These are phyloP conservation scores for Thalpophila matura DNA, from an alignment of 2,888 invertebrate genomes.

Conservation along the genomic window DNA sequence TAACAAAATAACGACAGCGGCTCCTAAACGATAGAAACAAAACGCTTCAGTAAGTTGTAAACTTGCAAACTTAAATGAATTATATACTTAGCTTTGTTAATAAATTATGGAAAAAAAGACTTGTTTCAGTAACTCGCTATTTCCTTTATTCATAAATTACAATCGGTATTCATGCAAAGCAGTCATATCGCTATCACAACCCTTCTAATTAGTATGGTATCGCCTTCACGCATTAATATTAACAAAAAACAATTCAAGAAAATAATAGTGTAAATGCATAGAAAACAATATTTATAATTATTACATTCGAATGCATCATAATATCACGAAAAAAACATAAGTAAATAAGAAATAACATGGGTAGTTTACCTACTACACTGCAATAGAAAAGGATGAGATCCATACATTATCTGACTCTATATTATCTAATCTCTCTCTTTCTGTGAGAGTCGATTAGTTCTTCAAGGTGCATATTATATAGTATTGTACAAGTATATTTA, in stretches of 20 bases:
- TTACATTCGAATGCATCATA: slow-evolving; percentile 54
- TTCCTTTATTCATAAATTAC: slow-evolving; percentile 47
- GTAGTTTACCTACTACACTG: neutral
- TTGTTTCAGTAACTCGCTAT: slow-evolving; percentile 35
- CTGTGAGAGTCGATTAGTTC: neutral
- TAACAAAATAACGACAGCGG: slow-evolving; percentile 26
- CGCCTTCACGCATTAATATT: slow-evolving; percentile 30
- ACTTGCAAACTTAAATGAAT: slow-evolving; percentile 40
- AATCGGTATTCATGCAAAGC: slow-evolving; percentile 47
- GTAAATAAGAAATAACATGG: slow-evolving; percentile 23
- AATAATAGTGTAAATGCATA: slow-evolving; percentile 55
- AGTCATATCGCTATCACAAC: slow-evolving; percentile 56
- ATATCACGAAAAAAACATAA: slow-evolving; percentile 56
- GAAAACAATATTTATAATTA: slow-evolving; percentile 53
- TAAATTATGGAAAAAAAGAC: slow-evolving; percentile 45
- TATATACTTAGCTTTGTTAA: slow-evolving; percentile 57
- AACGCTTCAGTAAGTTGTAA: slow-evolving; percentile 38
- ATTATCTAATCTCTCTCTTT: neutral
- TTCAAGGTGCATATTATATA: neutral
- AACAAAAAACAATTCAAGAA: slow-evolving; percentile 42
- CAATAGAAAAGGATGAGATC: slow-evolving; percentile 4
- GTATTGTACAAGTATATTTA: neutral
- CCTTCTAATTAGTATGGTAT: slow-evolving; percentile 41
- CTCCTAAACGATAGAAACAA: slow-evolving; percentile 19
- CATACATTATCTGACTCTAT: slow-evolving; percentile 16